phyloP scores from a whole-genome alignment of 2,888 invertebrate species.

The Agrotis segetum region DNA sequence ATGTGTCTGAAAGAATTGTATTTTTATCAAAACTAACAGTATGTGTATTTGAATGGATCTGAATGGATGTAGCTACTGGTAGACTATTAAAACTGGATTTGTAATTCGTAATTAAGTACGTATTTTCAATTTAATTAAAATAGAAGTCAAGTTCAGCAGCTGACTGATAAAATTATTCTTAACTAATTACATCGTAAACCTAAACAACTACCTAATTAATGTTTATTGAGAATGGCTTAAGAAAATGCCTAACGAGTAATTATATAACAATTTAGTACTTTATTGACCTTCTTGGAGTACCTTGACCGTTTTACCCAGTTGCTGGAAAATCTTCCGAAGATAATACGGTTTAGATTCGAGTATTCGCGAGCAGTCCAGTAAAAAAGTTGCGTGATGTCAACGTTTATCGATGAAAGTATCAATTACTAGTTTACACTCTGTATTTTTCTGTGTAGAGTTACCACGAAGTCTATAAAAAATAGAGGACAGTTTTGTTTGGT shows the following conservation, averaged over 20 bases:
- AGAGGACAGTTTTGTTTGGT: slow-evolving; percentile 1
- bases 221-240: slow-evolving; percentile 41
- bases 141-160: slow-evolving; percentile 9
- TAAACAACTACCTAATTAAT: slow-evolving; percentile 41
- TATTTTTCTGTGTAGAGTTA: slow-evolving; percentile 13
- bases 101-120: background rate
- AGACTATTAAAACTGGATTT: background rate
- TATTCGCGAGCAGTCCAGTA: slow-evolving; percentile 21
- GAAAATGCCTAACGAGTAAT: slow-evolving; percentile 69
- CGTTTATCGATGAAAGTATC: slow-evolving; percentile 60
- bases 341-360: slow-evolving; percentile 53
- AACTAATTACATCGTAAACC: slow-evolving; percentile 27
- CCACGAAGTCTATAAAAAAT: slow-evolving; percentile 4
- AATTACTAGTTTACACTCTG: slow-evolving; percentile 43
- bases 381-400: slow-evolving; percentile 48
- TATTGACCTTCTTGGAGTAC: slow-evolving; percentile 72
- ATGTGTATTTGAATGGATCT: too few species aligned
- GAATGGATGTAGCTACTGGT: too few species aligned
- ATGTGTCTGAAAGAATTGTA: too few species aligned
- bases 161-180: slow-evolving; percentile 19
- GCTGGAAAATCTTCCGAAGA: slow-evolving; percentile 76
- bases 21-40: too few species aligned
- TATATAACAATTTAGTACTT: slow-evolving; percentile 62
- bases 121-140: background rate
- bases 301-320: slow-evolving; percentile 81